phyloP scores from a whole-genome alignment of 30 jellyfish, hydroid and myxozoan genomes.

The Turritopsis rubra region DNA sequence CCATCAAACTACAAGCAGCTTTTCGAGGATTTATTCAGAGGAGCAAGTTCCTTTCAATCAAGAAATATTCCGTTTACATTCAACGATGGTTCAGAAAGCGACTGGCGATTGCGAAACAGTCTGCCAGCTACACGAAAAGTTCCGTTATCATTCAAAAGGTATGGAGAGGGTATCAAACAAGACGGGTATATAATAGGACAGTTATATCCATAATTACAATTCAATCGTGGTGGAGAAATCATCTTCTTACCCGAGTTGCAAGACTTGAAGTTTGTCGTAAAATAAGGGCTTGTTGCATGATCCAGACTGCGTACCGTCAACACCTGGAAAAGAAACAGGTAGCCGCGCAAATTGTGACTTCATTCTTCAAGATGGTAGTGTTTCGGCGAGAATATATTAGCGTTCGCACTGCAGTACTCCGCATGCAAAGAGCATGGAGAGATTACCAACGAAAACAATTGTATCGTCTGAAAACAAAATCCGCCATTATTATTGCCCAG shows the following conservation, averaged over 20 bases:
- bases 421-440: constrained; percentile 43
- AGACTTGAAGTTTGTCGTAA: background rate
- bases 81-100: constrained; percentile 48
- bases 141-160: background rate
- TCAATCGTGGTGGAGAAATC: constrained; percentile 14
- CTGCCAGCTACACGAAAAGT: background rate
- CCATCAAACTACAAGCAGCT: constrained; percentile 42
- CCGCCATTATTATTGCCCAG: constrained; percentile 37
- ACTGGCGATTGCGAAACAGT: background rate
- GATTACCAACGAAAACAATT: constrained; percentile 22
- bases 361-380: constrained; percentile 21
- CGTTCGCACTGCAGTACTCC: constrained; percentile 32
- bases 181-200: background rate
- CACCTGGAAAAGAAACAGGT: constrained; percentile 13
- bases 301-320: constrained; percentile 36
- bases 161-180: background rate
- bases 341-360: constrained; percentile 9
- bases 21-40: constrained; percentile 17
- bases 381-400: constrained; percentile 8
- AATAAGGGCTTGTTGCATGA: constrained; percentile 29
- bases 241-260: background rate
- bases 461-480: constrained; percentile 9
- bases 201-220: background rate
- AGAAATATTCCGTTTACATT: constrained; percentile 40
- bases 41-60: constrained; percentile 24